Percentiles rank a stretch among this genome's conserved stretches.
Conservation (phyloP, 2,113 vertebrate species). For the Colistium nudipinnis region DNA sequence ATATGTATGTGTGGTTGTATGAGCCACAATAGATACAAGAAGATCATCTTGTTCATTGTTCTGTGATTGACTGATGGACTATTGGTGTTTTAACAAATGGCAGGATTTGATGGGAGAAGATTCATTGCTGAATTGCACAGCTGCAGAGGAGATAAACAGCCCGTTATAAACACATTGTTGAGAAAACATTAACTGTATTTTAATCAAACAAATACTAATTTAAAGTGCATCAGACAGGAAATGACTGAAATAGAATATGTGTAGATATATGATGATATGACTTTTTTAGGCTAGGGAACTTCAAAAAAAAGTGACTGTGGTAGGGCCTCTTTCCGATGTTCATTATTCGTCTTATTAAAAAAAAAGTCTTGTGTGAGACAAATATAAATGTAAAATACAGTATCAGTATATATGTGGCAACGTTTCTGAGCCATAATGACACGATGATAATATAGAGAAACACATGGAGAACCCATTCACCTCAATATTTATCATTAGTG, state of each 20-base stretch:
- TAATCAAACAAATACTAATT: background rate
- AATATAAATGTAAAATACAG: too few relatives aligned
- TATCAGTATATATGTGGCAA: background rate
- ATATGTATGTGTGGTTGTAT: slow-evolving; percentile 29
- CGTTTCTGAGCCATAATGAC: slow-evolving; percentile 2
- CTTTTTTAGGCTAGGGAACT: too few relatives aligned
- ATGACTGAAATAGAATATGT: too few relatives aligned
- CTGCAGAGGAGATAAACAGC: background rate
- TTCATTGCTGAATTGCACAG: background rate
- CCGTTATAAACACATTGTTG: background rate
- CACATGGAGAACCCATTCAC: slow-evolving; percentile 14
- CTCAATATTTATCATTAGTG: slow-evolving; percentile 16
- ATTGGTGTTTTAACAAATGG: background rate
- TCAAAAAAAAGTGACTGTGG: too few relatives aligned
- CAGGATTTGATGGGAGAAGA: background rate
- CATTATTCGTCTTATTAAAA: too few relatives aligned
- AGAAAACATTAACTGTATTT: background rate
- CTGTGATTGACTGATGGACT: background rate
- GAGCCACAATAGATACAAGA: background rate
- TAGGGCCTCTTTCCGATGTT: too few relatives aligned
- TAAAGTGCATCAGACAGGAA: background rate
- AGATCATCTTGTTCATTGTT: slow-evolving; percentile 1
- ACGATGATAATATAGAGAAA: slow-evolving; percentile 4
- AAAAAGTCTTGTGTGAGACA: too few relatives aligned
- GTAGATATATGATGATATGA: too few relatives aligned